These are phyloP conservation scores for Poeciliopsis turrubarensis DNA, from an alignment of 2,113 vertebrate species.

Conservation along the genomic window DNA sequence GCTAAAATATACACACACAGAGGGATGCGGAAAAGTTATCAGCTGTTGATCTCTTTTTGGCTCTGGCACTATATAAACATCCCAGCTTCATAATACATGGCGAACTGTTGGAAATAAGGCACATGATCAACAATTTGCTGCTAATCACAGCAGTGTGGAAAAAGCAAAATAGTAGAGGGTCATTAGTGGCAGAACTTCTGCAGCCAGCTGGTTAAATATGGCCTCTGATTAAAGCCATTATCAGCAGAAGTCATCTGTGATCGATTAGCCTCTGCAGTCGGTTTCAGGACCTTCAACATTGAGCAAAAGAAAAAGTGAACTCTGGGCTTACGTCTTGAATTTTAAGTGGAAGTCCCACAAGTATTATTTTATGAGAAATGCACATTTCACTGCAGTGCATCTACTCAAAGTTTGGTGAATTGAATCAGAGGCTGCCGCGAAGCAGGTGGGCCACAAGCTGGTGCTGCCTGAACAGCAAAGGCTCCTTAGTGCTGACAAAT, in stretches of 20 bases:
- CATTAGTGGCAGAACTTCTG: slow-evolving; percentile 45
- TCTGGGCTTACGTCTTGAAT: slow-evolving; percentile 7
- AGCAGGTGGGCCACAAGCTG: slow-evolving; percentile 56
- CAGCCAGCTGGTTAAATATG: slow-evolving; percentile 48
- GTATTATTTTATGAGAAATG: slow-evolving; percentile 9
- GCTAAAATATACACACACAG: neutral
- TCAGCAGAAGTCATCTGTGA: slow-evolving; percentile 45
- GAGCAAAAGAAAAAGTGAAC: neutral
- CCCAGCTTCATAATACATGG: neutral
- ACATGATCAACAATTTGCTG: slow-evolving; percentile 27
- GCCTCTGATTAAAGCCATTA: slow-evolving; percentile 28
- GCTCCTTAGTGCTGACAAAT: slow-evolving; percentile 23
- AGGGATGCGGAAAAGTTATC: slow-evolving; percentile 3
- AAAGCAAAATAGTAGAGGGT: slow-evolving; percentile 42
- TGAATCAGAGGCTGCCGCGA: slow-evolving; percentile 16
- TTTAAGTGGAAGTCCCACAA: slow-evolving; percentile 24
- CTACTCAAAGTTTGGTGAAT: slow-evolving; percentile 35
- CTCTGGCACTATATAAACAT: slow-evolving; percentile 16
- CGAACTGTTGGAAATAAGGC: slow-evolving; percentile 20
- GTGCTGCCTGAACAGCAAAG: neutral
- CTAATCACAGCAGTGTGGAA: slow-evolving; percentile 37
- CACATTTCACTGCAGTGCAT: slow-evolving; percentile 15
- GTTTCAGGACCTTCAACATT: no score
- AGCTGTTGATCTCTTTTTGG: slow-evolving; percentile 21
- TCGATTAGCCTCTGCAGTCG: slow-evolving; percentile 46